Evolutionary conservation across 2,797 vertebrate genomes (phyloP).

Genomic region (Poecilia gillii): DNA sequence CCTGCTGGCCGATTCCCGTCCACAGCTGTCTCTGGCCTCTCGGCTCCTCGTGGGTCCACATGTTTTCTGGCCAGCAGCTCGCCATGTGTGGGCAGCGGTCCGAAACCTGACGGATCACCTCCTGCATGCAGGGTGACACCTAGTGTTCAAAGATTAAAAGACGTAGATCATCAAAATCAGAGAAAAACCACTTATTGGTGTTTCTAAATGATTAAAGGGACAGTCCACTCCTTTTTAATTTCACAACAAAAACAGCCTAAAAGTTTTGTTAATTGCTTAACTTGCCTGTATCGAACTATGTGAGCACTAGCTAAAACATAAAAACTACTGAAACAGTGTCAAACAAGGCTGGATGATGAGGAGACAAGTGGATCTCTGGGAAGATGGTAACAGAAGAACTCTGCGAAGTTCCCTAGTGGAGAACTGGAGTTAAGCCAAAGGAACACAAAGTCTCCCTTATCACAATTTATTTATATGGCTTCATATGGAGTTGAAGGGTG

Average conservation of each 20-base stretch:
- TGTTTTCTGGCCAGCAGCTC: slow-evolving; percentile 58
- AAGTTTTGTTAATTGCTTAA: not conserved
- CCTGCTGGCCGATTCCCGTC: slow-evolving; percentile 57
- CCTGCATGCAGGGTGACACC: slow-evolving; percentile 46
- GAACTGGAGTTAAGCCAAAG: not conserved
- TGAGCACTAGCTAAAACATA: not conserved
- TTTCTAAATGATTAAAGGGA: not conserved
- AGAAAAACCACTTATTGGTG: not conserved
- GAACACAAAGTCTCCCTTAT: not conserved
- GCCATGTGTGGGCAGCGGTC: slow-evolving; percentile 26
- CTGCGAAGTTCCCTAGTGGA: not conserved
- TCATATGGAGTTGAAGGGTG: too few species aligned
- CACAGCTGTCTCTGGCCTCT: slow-evolving; percentile 67
- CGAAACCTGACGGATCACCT: not conserved
- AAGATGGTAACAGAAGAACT: not conserved
- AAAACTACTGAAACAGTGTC: not conserved
- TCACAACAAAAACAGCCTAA: not conserved
- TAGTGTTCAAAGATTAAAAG: slow-evolving; percentile 46
- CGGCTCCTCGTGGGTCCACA: slow-evolving; percentile 60
- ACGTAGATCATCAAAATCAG: not conserved
- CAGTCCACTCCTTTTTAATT: not conserved
- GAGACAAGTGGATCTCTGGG: not conserved
- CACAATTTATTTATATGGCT: not conserved
- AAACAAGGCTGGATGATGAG: not conserved
- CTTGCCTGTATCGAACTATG: not conserved